These are phyloP conservation scores for Rhea americana DNA, from an alignment of 2,113 vertebrate species.

Conservation along the genomic window DNA sequence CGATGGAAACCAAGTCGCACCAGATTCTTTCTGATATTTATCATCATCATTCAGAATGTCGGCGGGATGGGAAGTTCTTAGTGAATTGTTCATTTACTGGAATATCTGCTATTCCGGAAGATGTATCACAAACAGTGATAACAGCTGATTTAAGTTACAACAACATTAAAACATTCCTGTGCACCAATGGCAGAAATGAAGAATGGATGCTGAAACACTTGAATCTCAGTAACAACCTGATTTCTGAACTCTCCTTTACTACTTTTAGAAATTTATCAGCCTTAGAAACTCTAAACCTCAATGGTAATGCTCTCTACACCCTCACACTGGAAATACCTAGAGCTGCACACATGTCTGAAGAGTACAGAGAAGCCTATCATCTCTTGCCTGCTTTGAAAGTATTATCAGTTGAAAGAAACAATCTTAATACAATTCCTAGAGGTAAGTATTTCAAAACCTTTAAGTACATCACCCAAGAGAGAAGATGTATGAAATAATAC, in stretches of 20 bases:
- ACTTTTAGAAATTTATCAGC: neutral
- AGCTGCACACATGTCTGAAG: neutral
- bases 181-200: neutral
- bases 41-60: neutral
- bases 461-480: neutral
- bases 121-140: neutral
- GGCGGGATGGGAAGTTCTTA: neutral
- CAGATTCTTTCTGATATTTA: neutral
- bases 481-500: too few relatives aligned
- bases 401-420: slow-evolving; percentile 82
- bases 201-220: slow-evolving; percentile 52
- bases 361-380: accelerated
- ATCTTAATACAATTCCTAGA: slow-evolving; percentile 77
- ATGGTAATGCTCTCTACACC: slow-evolving; percentile 31
- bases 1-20: slow-evolving; percentile 6
- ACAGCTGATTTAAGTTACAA: slow-evolving; percentile 12
- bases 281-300: slow-evolving; percentile 71
- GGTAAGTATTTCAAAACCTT: slow-evolving; percentile 77
- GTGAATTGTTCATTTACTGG: slow-evolving; percentile 57
- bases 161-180: slow-evolving; percentile 10
- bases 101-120: neutral
- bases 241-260: slow-evolving; percentile 50
- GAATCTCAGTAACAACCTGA: slow-evolving; percentile 65
- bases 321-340: neutral
- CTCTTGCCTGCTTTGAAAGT: slow-evolving; percentile 60